Evolutionary conservation across 2,888 invertebrate genomes (phyloP), one percentile per base, ranked within the genome.

Genomic region (Drosophila birchii): DNA sequence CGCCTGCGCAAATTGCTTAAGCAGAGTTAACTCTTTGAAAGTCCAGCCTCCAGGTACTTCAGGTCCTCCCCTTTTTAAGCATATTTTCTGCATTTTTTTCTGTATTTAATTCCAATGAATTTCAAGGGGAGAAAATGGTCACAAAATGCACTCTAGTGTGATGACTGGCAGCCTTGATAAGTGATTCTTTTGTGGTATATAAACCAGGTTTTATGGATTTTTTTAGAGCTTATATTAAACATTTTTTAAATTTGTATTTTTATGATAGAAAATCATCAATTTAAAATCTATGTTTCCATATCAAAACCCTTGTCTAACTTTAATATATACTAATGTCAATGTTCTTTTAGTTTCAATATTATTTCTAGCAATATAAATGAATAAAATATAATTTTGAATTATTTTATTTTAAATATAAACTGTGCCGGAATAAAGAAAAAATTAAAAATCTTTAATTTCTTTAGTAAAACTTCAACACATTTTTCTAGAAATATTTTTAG

Each of bases 1-100:
- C 89, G 87, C 86, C 85, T 88, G 87, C 90, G 87, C 84, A 86
- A 88, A 80, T 81, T 80, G 84, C 80, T 89, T 79, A 74, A 62
- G 61, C 75, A 56, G 64, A 60, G 67, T 76, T 79, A 85, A 81
- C 88, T 55, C 86, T 78, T 79, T 81, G 70, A 64, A 62, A 53
- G 64, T 54, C 39, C 69, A 60, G 51, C 69, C 75, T 73, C 63
- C 73, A 20, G 20, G 20, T 66, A 34, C 38, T 20, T 14, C 39
- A 18, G 12, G 18, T 32, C 32, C 34, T 23, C 51, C 51, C 20
- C 34, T 51, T 55, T 14, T 26, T n/a, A n/a, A 5, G 61, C 59
- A 16, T 38, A 23, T 20, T 51, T 45, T 45, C 45, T 78, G 61
- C 60, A 81, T 76, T 87, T 78, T 20, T 51, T 45, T 45, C 45